These are phyloP conservation scores for Megastigmus dorsalis DNA, from an alignment of 2,888 invertebrate species.

Conservation along the genomic window DNA sequence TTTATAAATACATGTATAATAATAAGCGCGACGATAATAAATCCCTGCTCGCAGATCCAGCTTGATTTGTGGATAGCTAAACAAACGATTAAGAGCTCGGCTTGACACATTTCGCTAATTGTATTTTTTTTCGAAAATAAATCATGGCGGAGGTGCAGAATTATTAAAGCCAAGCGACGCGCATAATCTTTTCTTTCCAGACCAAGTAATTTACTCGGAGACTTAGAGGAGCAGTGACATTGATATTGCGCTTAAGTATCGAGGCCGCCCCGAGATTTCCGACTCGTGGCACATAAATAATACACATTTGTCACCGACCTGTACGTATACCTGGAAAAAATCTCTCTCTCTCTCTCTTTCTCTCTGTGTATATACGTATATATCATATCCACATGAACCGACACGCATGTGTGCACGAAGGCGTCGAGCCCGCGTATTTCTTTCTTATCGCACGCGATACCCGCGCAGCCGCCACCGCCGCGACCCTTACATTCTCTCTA, in stretches of 20 bases:
- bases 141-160: too few species aligned
- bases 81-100: too few species aligned
- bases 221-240: not conserved
- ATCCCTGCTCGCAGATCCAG: too few species aligned
- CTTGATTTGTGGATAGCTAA: too few species aligned
- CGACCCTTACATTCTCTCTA: too few species aligned
- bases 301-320: constrained; percentile 3
- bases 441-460: constrained; percentile 40
- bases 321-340: too few species aligned
- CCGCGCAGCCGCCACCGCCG: not conserved
- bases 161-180: too few species aligned
- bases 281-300: constrained; percentile 2
- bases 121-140: not conserved
- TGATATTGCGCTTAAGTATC: constrained; percentile 13
- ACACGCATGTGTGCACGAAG: not conserved
- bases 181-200: too few species aligned
- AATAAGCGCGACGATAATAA: too few species aligned
- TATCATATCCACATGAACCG: not conserved
- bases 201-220: not conserved
- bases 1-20: too few species aligned
- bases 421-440: constrained; percentile 25
- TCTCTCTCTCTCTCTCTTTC: too few species aligned
- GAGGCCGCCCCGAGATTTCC: not conserved
- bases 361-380: not conserved
- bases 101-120: too few species aligned